Evolutionary conservation across 2,888 invertebrate genomes (phyloP).

Genomic region (Spodoptera picta): DNA sequence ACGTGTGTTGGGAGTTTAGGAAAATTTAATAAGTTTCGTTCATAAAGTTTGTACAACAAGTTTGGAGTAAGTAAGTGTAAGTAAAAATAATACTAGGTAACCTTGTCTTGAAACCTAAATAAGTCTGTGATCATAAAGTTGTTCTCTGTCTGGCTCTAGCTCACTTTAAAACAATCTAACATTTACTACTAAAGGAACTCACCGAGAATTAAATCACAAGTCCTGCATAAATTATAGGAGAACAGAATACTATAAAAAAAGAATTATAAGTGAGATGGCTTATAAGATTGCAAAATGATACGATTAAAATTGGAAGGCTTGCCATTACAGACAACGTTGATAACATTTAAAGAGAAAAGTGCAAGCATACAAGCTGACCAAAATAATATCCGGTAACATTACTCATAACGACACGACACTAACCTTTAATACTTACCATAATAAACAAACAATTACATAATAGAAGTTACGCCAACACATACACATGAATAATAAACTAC

Average conservation of each 20-base stretch:
- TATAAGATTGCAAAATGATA: no score
- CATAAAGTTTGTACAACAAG: no score
- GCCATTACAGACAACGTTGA: no score
- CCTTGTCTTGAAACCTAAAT: neutral
- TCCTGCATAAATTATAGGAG: slow-evolving; percentile 6
- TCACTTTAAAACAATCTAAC: slow-evolving; percentile 5
- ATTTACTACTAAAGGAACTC: neutral
- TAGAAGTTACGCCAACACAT: slow-evolving; percentile 15
- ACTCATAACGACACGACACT: neutral
- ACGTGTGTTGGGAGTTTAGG: no score
- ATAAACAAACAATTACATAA: slow-evolving; percentile 20
- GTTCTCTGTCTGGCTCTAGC: neutral
- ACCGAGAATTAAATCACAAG: neutral
- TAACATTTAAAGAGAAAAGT: slow-evolving; percentile 1
- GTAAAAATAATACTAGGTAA: no score
- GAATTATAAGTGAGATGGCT: no score
- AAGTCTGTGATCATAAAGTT: no score
- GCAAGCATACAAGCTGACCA: neutral
- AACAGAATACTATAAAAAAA: no score
- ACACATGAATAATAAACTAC: slow-evolving; percentile 5
- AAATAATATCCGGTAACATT: slow-evolving; percentile 2
- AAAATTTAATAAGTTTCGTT: no score
- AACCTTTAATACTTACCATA: slow-evolving; percentile 4
- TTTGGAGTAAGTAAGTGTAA: no score
- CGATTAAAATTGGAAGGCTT: no score